Evolutionary conservation across 1,140 invertebrate genomes (phyloP).

Genomic region (Aphidius gifuensis): DNA sequence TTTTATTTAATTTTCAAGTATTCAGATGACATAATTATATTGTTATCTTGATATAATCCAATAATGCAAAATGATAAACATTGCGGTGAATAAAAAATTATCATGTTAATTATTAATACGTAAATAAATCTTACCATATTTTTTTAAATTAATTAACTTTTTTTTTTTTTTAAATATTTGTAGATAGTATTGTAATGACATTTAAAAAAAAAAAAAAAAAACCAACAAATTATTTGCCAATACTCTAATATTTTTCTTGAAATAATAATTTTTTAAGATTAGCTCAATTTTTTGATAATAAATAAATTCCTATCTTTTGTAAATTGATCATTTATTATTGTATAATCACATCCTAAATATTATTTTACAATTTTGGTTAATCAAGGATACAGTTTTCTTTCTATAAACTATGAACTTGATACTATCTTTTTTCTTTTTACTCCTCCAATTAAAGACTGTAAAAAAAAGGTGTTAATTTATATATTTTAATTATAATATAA

Average conservation of each 20-base stretch:
- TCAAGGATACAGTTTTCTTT: constrained; percentile 6
- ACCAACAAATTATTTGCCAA: no score
- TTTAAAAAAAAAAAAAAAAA: no score
- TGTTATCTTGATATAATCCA: no score
- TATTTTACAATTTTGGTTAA: constrained; percentile 7
- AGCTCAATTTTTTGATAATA: constrained; percentile 48
- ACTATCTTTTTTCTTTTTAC: constrained; percentile 15
- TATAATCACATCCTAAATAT: constrained; percentile 17
- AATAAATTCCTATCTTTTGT: constrained; percentile 41
- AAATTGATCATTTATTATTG: constrained; percentile 38
- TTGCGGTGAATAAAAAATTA: no score
- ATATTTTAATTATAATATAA: background rate
- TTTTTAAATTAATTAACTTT: no score
- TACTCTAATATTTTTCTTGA: background rate
- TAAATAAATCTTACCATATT: no score
- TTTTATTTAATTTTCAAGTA: no score
- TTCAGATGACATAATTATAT: no score
- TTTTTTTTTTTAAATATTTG: no score
- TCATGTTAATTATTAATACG: no score
- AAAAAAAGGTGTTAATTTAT: background rate
- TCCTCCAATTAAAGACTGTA: constrained; percentile 22
- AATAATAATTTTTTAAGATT: constrained; percentile 44
- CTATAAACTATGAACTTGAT: constrained; percentile 7
- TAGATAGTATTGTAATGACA: no score
- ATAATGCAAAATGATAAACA: no score